These are phyloP conservation scores for Bombus polaris DNA, from an alignment of 1,140 invertebrate species.

Conservation along the genomic window DNA sequence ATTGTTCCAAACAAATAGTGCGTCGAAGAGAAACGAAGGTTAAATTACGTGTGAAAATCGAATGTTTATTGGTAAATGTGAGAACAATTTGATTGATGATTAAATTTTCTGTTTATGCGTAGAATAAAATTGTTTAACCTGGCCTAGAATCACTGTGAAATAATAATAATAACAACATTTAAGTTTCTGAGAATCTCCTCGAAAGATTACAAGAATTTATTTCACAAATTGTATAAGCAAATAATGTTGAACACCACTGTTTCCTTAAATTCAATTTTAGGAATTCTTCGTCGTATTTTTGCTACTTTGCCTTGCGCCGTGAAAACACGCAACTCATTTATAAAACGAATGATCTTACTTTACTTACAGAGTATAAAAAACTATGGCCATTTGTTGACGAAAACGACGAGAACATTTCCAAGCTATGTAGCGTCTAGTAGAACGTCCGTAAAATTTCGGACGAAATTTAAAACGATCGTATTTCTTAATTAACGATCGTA, in stretches of 20 bases:
- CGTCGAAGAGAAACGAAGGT: background rate
- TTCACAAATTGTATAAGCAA: background rate
- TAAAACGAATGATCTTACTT: background rate
- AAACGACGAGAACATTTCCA: background rate
- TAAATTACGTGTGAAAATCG: background rate
- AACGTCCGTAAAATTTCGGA: background rate
- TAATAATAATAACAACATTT: background rate
- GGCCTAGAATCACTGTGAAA: background rate
- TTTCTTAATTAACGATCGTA: conserved; percentile 9
- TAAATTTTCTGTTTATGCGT: background rate
- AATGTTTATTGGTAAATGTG: too few relatives aligned
- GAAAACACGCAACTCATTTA: background rate
- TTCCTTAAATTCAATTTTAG: background rate
- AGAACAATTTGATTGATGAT: background rate
- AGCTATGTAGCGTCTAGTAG: background rate
- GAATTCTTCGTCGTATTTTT: background rate
- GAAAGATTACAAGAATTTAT: background rate
- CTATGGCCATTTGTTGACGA: background rate
- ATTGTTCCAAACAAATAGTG: background rate
- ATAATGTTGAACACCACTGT: too few relatives aligned
- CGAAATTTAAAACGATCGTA: background rate
- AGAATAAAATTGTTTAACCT: too few relatives aligned
- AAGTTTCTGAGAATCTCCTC: background rate
- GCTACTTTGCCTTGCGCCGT: background rate
- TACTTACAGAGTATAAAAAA: background rate